Evolutionary conservation across 2,797 vertebrate species (phyloP).

Genomic region (Epinephelus malabaricus): DNA sequence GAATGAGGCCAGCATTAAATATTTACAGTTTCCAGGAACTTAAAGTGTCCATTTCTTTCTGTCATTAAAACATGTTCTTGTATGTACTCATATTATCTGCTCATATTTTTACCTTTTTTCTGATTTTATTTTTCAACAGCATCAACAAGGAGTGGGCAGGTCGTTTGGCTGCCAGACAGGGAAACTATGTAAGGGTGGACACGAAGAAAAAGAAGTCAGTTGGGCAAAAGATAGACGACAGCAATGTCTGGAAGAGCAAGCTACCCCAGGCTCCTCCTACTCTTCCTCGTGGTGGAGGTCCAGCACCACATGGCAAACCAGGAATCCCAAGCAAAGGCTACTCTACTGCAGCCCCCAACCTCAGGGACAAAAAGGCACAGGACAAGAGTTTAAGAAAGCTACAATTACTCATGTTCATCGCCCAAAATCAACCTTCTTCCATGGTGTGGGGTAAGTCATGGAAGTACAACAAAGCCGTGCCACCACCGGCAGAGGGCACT

Average conservation of each 20-base stretch:
- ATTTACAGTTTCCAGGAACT: not conserved
- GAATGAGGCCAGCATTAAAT: not conserved
- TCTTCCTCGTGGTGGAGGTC: not conserved
- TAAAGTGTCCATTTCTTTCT: not conserved
- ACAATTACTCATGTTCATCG: slow-evolving; percentile 54
- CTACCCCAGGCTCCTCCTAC: slow-evolving; percentile 5
- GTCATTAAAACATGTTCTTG: not conserved
- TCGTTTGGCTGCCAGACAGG: slow-evolving; percentile 50
- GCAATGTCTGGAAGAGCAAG: slow-evolving; percentile 56
- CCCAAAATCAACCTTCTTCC: slow-evolving; percentile 61
- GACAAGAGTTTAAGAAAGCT: slow-evolving; percentile 45
- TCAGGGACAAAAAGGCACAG: slow-evolving; percentile 44
- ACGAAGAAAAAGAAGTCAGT: slow-evolving; percentile 52
- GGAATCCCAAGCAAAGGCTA: slow-evolving; percentile 18
- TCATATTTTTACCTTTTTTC: not conserved
- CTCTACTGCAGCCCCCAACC: not conserved
- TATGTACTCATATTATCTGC: not conserved
- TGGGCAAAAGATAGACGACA: slow-evolving; percentile 21
- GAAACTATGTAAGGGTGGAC: slow-evolving; percentile 55
- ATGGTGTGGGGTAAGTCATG: slow-evolving; percentile 79
- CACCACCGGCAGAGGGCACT: slow-evolving; percentile 34
- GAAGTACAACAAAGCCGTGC: slow-evolving; percentile 72
- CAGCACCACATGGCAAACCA: slow-evolving; percentile 1
- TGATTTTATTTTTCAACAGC: slow-evolving; percentile 51
- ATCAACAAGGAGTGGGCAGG: slow-evolving; percentile 78